Conservation (phyloP, 2,888 invertebrate species). For the Mactromeris polynyma region DNA sequence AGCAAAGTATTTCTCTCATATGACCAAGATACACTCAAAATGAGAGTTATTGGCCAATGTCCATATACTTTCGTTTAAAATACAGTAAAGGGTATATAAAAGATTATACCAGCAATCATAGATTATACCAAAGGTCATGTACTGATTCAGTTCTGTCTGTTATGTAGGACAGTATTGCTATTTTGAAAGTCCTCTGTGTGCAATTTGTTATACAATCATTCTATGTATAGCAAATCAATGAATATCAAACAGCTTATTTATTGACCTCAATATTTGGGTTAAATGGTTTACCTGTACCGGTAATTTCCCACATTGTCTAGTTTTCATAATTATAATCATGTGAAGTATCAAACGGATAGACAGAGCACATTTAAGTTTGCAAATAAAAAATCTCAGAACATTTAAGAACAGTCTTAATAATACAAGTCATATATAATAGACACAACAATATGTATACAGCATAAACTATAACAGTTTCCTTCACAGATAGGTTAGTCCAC, state of each 20-base stretch:
- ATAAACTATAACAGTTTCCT: conserved; percentile 4
- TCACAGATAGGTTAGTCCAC: not conserved
- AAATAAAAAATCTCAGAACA: not conserved
- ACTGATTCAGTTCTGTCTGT: not conserved
- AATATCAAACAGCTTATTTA: not conserved
- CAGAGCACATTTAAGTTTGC: not conserved
- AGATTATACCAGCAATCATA: too few species aligned
- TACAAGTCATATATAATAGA: conserved; percentile 19
- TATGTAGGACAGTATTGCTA: not conserved
- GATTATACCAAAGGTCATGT: too few species aligned
- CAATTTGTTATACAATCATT: not conserved
- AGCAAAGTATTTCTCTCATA: too few species aligned
- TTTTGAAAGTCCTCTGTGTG: not conserved
- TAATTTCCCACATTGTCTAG: not conserved
- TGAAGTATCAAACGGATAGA: not conserved
- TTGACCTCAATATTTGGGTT: not conserved
- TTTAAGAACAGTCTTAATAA: conserved; percentile 18
- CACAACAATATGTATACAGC: not conserved
- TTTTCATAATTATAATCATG: not conserved
- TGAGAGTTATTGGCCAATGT: too few species aligned
- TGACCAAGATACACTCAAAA: too few species aligned
- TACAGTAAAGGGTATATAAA: too few species aligned
- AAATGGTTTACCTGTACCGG: not conserved
- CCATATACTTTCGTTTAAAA: too few species aligned
- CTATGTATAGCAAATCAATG: not conserved